Percentiles rank a stretch among this genome's conserved stretches.
These are phyloP conservation scores for Caenorhabditis inopinata DNA, from an alignment of 1,140 invertebrate genomes.

Conservation along the genomic window DNA sequence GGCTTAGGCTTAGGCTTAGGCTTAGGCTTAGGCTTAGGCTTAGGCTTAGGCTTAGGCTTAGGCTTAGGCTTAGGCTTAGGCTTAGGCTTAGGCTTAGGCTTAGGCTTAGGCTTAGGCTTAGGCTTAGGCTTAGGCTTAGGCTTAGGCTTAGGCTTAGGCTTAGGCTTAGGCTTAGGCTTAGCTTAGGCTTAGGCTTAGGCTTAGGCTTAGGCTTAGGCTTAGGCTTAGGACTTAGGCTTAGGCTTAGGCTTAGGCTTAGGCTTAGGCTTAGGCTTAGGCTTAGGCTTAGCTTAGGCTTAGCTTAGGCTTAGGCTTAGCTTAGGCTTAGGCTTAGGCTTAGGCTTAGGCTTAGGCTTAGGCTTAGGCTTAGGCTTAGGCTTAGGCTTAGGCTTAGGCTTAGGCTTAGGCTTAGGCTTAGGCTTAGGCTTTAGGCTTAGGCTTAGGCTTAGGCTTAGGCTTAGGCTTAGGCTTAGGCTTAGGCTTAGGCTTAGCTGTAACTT, in stretches of 20 bases:
- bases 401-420: constrained; percentile 31
- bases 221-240: constrained; percentile 31
- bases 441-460: constrained; percentile 19
- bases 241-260: constrained; percentile 32
- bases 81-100: constrained; percentile 27
- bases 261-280: constrained; percentile 28
- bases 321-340: neutral
- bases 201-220: constrained; percentile 21
- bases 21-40: too few species aligned
- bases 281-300: constrained; percentile 6
- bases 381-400: constrained; percentile 33
- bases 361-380: constrained; percentile 32
- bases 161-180: constrained; percentile 39
- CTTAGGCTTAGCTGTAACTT: neutral
- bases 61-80: too few species aligned
- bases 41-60: too few species aligned
- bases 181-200: constrained; percentile 20
- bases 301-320: neutral
- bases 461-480: constrained; percentile 17
- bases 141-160: constrained; percentile 29
- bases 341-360: constrained; percentile 27
- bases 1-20: too few species aligned
- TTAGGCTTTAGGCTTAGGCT: constrained; percentile 21
- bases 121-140: constrained; percentile 29
- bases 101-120: constrained; percentile 37